A percentile compares a stretch with the other conserved stretches of the same genome.
phyloP scores from a whole-genome alignment of 2,113 vertebrate species.

The Hemibagrus wyckioides region DNA sequence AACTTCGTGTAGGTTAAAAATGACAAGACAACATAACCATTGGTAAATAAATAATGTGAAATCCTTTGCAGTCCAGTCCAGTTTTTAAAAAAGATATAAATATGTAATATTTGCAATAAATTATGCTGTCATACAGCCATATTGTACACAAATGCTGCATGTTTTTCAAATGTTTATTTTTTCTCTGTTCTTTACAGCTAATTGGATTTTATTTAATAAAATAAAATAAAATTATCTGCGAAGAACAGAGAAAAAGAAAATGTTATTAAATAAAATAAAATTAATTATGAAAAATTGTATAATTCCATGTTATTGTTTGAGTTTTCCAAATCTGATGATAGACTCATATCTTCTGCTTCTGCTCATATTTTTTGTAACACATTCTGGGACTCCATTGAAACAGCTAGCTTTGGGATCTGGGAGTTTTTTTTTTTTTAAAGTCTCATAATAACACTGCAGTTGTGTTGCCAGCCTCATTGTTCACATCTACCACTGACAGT shows the following conservation, averaged over 20 bases:
- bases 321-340: not conserved
- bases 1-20: not conserved
- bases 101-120: not conserved
- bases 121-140: not conserved
- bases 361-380: not conserved
- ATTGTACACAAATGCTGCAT: no score
- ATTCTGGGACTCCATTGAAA: not conserved
- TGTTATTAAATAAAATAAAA: no score
- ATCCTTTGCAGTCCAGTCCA: not conserved
- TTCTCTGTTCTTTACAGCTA: no score
- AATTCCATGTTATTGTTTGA: no score
- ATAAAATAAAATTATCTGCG: no score
- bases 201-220: no score
- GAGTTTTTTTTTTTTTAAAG: not conserved
- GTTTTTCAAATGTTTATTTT: no score
- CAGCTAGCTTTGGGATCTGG: not conserved
- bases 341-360: not conserved
- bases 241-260: no score
- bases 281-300: no score
- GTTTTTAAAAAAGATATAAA: not conserved
- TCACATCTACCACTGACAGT: not conserved
- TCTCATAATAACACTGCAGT: not conserved
- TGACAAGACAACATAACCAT: not conserved
- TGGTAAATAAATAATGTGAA: not conserved
- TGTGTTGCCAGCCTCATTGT: not conserved